Conservation (phyloP, 1,140 invertebrate genomes). For the Hydropsyche tenuis region DNA sequence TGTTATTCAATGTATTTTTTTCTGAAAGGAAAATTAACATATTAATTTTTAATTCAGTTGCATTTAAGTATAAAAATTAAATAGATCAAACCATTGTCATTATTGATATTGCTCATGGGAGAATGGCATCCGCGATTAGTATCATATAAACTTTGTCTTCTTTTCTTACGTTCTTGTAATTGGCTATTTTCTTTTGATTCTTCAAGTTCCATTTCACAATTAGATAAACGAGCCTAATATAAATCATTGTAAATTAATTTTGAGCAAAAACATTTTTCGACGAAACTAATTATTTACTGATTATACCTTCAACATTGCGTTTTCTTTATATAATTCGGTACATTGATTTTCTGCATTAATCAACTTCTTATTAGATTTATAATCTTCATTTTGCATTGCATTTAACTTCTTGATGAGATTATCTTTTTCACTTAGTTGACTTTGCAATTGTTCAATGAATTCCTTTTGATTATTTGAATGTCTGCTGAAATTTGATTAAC, state of each 20-base stretch:
- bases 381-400: slow-evolving; percentile 51
- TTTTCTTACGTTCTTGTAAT: slow-evolving; percentile 31
- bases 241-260: not conserved
- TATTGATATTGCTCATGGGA: not conserved
- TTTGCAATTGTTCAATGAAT: not conserved
- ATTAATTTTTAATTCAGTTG: not conserved
- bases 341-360: slow-evolving; percentile 19
- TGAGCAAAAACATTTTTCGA: not conserved
- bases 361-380: slow-evolving; percentile 2
- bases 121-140: slow-evolving; percentile 28
- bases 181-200: slow-evolving; percentile 33
- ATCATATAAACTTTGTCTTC: slow-evolving; percentile 43
- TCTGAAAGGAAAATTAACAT: slow-evolving; percentile 1
- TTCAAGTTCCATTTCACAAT: slow-evolving; percentile 40
- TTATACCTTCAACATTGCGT: slow-evolving; percentile 38
- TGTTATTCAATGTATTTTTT: not conserved
- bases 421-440: slow-evolving; percentile 26
- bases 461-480: not conserved
- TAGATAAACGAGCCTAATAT: slow-evolving; percentile 28
- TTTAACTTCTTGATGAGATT: slow-evolving; percentile 36
- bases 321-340: slow-evolving; percentile 34
- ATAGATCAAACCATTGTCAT: not conserved
- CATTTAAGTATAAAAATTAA: not conserved
- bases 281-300: too few species aligned
- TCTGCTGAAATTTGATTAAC: not conserved